phyloP scores from a whole-genome alignment of 2,797 vertebrate genomes.

The Corythornis leucogaster region DNA sequence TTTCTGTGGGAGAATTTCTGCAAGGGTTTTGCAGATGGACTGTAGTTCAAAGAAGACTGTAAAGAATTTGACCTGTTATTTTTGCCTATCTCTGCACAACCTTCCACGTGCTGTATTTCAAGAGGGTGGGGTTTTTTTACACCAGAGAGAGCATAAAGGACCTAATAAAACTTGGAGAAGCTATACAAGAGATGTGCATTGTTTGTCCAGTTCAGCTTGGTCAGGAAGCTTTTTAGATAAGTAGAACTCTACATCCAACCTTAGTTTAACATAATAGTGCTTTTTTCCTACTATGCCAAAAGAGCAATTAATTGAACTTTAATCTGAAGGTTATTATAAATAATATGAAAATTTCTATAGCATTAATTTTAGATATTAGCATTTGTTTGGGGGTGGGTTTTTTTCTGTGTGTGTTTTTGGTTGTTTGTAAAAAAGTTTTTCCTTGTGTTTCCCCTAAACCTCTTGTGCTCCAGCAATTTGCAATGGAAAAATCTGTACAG shows the following conservation, averaged over 20 bases:
- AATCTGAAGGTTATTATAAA: neutral
- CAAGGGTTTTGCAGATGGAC: neutral
- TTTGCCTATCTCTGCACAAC: neutral
- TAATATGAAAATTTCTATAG: neutral
- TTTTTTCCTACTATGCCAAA: neutral
- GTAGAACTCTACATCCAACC: neutral
- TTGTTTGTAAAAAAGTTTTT: neutral
- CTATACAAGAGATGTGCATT: neutral
- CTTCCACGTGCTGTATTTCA: neutral
- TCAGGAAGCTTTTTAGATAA: neutral
- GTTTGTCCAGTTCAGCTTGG: neutral
- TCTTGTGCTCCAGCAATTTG: neutral
- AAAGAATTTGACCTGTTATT: neutral
- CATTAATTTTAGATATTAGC: neutral
- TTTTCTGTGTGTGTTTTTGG: neutral
- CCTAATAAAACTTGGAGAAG: neutral
- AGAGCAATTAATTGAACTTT: neutral
- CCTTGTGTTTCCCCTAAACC: neutral
- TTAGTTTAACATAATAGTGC: neutral
- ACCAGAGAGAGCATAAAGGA: neutral
- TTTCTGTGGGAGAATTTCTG: neutral
- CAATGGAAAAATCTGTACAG: conserved; percentile 47
- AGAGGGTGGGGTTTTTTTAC: neutral
- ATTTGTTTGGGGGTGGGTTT: neutral
- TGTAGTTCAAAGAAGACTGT: neutral